These are phyloP conservation scores for Drosophila nr. perissopoda DNA, from an alignment of 2,888 invertebrate species.

Conservation along the genomic window DNA sequence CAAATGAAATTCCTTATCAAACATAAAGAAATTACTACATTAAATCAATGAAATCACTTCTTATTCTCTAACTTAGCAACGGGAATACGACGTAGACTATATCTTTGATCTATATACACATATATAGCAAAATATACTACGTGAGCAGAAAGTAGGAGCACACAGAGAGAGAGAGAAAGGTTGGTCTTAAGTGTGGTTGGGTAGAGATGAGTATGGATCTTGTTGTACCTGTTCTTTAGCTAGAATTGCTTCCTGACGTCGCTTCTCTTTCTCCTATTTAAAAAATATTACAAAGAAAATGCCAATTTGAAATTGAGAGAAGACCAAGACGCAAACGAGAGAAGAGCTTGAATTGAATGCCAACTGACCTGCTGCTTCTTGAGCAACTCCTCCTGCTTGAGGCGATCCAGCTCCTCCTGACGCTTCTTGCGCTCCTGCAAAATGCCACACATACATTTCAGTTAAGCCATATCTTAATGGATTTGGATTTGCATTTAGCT, in stretches of 20 bases:
- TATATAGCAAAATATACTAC: background rate
- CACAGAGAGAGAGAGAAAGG: background rate
- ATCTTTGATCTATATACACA: background rate
- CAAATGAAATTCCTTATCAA: background rate
- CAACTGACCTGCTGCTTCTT: conserved; percentile 92
- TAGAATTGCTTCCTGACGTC: conserved; percentile 94
- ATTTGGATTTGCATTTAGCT: conserved; percentile 52
- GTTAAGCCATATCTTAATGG: background rate
- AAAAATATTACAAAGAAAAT: conserved; percentile 79
- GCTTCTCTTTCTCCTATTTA: conserved; percentile 93
- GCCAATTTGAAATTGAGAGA: conserved; percentile 40
- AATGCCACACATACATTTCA: background rate
- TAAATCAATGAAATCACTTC: background rate
- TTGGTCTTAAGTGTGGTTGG: background rate
- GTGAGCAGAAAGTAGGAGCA: background rate
- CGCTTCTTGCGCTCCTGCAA: conserved; percentile 93
- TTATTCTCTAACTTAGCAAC: background rate
- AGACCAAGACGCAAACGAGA: conserved; percentile 11
- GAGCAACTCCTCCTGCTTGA: conserved; percentile 92
- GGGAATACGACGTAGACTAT: background rate
- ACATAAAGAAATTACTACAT: background rate
- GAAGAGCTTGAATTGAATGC: background rate
- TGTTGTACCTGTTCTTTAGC: conserved; percentile 94
- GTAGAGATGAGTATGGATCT: background rate
- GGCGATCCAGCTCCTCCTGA: conserved; percentile 93